Evolutionary conservation across 1,140 invertebrate species (phyloP).

Genomic region (Cotesia typhae): DNA sequence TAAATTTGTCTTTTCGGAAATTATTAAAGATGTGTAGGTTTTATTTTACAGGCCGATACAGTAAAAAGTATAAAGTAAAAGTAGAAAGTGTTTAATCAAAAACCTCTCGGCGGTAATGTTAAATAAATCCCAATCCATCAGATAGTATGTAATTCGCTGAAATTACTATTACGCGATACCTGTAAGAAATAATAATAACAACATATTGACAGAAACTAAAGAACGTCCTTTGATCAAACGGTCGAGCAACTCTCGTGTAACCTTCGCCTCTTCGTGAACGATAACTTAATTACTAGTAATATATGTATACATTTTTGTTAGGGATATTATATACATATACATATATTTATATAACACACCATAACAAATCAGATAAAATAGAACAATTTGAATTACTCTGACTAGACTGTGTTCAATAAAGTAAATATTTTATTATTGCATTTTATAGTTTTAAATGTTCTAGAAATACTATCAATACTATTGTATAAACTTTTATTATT

Average conservation of each 20-base stretch:
- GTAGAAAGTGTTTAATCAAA: constrained; percentile 22
- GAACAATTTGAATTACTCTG: no score
- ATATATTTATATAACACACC: no score
- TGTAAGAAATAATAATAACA: neutral
- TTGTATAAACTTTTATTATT: no score
- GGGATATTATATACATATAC: neutral
- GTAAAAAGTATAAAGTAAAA: constrained; percentile 3
- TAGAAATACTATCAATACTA: no score
- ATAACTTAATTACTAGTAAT: neutral
- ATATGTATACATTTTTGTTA: neutral
- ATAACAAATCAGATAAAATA: no score
- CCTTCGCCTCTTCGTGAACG: constrained; percentile 9
- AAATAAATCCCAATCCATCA: neutral
- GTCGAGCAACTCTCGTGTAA: constrained; percentile 1
- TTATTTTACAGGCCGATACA: neutral
- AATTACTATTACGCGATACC: constrained; percentile 17
- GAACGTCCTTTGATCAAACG: neutral
- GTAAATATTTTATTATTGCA: no score
- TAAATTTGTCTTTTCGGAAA: neutral
- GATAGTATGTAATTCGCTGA: constrained; percentile 17
- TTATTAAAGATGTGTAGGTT: neutral
- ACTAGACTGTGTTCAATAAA: no score
- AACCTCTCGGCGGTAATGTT: neutral
- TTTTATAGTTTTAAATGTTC: no score
- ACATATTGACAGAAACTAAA: neutral